Base-by-base conservation (phyloP, 2,113 vertebrate genomes). In the Alosa alosa region DNA sequence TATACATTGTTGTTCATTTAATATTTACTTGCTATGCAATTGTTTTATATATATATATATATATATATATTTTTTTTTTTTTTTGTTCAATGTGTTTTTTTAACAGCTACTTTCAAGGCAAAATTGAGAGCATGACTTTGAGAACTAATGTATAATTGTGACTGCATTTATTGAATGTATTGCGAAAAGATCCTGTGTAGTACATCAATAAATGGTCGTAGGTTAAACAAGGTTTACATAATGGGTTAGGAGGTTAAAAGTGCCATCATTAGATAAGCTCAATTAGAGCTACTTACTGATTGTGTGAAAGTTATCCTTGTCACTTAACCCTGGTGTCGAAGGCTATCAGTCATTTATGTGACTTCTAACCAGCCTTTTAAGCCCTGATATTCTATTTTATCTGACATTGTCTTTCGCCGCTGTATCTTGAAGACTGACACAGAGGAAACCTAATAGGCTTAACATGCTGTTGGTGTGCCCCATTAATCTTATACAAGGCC, bases 401-500 rank as follows among this genome's bases (percentile, higher is more conserved):
- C 72, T 78, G 72, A 78, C 72, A 78, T 78, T 41, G 72, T 78
- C 72, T 78, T 78, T 78, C 31, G 72, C 36, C 72, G 25, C 72
- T 39, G 72, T 78, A 15, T 78, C 72, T 78, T 39, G 31, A 78
- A 78, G 72, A 78, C 72, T 36, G 72, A 78, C 72, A 78, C 31
- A 39, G 13, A 78, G 31, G 72, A 15, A 39, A 41, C 72, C 41
- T 78, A 78, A 78, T 78, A 78, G 72, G 72, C 72, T 78, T 78
- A 78, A 78, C 72, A 78, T 78, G 72, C 72, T 78, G 39, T 36
- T 78, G 72, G 72, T 78, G 72, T 78, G 72, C 72, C 13, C 72
- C 72, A 78, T 78, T 78, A 78, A 78, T 78, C 72, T 78, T 36
- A 78, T 78, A 78, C 72, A 78, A 78, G 72, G 36, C 72, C 72